Base-by-base conservation (phyloP, 2,888 invertebrate genomes). In the Drosophila nr. fundita region DNA sequence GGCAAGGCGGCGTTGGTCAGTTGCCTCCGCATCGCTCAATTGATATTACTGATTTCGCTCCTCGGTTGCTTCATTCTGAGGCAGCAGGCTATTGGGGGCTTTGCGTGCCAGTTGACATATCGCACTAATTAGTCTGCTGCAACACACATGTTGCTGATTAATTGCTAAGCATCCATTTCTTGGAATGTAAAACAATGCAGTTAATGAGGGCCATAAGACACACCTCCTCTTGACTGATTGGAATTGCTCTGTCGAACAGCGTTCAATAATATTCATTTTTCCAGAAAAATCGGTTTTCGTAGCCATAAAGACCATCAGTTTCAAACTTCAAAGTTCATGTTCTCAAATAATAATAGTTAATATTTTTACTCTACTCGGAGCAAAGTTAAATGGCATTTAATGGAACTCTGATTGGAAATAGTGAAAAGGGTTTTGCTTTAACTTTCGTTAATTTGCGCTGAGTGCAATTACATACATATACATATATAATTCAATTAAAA, bases 401-500 rank as follows among this genome's bases (percentile, higher is more conserved):
- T 79, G 57, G 64, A 75, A 64, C 67, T 79, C 48, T 54, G 18
- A 54, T 74, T 40, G 36, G 40, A 54, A 61, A 63, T 70, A 60
- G 34, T 58, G 36, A 34, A 55, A 13, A 53, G 32, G 24, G 27
- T 3, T 3, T 0, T 21, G 24, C 34, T 13, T 36, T 13, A 45
- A 73, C 53, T 82, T 79, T 77, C 62, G 53, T 38, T 60, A 82
- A 58, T 84, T 79, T 73, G 66, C 65, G 67, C 59, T 82, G 60
- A 68, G 62, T 76, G 68, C 73, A 71, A 66, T 79, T 73, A 59
- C 71, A 74, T 34, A 50, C 68, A 18, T 48, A 27, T 3, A 27
- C 6, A 29, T 27, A 11, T n/a, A 48, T 63, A 76, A 83, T 85
- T 78, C 76, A 85, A 84, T 87, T 87, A 80, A 84, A 83, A 72